Evolutionary conservation across 2,113 vertebrate species (phyloP), one percentile per base, ranked within the genome.

Genomic region (Saimiri boliviensis): DNA sequence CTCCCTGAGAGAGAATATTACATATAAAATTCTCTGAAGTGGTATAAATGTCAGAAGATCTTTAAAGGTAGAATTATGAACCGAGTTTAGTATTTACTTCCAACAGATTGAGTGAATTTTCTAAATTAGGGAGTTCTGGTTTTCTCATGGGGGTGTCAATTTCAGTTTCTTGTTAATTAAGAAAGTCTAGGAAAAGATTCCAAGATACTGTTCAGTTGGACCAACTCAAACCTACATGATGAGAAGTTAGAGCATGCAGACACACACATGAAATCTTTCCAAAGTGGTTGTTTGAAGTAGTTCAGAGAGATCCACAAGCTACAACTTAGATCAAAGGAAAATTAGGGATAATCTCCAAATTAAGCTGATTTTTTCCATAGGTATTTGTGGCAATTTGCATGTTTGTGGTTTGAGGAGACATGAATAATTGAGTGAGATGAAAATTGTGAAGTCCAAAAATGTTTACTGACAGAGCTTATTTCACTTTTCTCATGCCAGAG

Each of bases 321-420:
- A 70, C 14, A 89, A 47, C 40, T 71, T 60, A 91, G 91, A 97
- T 97, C 74, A 96, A 97, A 96, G 89, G 77, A 91, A 93, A 89
- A 89, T 89, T 68, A 96, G 19, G 20, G 52, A n/a, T 80, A 94
- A 96, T 97, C 27, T 47, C 37, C 47, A 84, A 54, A 32, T 94
- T 80, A 76, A 58, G 80, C 12, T 49, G 45, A 92, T 91, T 96
- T 94, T 94, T 42, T 93, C 79, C 30, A 3, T 86, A 54, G 68
- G 14, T 70, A 90, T 89, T 86, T 96, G 52, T 91, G 71, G 56
- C 45, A 70, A 84, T 96, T 52, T 94, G 79, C 45, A n/a, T 89
- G 16, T 86, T 63, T 93, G 91, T 68, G 19, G 21, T 91, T 97
- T 90, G 49, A 86, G 91, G 37, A 95, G 30, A 91, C 42, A 89